Conservation (phyloP, 2,797 vertebrate genomes). For the Tiaroga cobitis region DNA sequence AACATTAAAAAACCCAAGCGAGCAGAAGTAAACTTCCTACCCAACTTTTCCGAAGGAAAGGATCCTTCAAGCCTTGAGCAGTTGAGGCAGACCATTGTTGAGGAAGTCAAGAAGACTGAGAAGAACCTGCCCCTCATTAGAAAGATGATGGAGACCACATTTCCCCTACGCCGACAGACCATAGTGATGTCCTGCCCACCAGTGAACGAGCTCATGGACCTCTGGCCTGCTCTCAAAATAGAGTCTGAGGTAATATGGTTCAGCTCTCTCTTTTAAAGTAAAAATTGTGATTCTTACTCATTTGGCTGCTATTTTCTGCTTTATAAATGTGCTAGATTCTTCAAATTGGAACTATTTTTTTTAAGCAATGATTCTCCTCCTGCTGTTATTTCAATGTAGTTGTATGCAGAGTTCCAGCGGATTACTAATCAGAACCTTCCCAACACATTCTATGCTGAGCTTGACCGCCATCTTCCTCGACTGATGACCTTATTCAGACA, state of each 20-base stretch:
- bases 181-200: constrained; percentile 21
- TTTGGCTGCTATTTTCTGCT: too few relatives aligned
- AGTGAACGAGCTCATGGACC: constrained; percentile 24
- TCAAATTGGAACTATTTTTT: too few relatives aligned
- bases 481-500: too few relatives aligned
- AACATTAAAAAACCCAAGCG: constrained; percentile 44
- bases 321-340: background rate
- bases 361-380: background rate
- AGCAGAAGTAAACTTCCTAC: constrained; percentile 45
- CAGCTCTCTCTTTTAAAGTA: background rate
- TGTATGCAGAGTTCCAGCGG: background rate
- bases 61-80: constrained; percentile 17
- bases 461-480: too few relatives aligned
- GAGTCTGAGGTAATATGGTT: constrained; percentile 41
- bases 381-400: background rate
- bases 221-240: constrained; percentile 49
- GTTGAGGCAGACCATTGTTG: constrained; percentile 17
- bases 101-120: constrained; percentile 24
- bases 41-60: constrained; percentile 43
- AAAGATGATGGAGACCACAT: constrained; percentile 26
- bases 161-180: background rate
- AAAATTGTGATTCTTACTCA: too few relatives aligned
- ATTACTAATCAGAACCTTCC: too few relatives aligned
- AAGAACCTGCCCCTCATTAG: constrained; percentile 13
- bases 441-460: too few relatives aligned